A percentile compares a stretch with the other conserved stretches of the same genome.
These are phyloP conservation scores for Augiades crinisus DNA, from an alignment of 2,888 invertebrate species.

Conservation along the genomic window DNA sequence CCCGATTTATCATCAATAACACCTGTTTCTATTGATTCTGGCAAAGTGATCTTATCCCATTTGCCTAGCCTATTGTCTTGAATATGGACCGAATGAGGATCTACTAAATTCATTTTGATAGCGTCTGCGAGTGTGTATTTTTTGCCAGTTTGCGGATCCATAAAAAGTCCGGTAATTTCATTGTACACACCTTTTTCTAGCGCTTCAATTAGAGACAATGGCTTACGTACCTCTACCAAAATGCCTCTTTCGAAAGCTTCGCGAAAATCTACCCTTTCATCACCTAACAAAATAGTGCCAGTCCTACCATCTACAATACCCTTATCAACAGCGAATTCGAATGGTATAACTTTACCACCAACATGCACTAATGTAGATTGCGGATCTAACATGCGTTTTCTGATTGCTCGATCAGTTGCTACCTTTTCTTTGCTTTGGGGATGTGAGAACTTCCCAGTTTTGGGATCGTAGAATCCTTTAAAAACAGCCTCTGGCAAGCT, in stretches of 20 bases:
- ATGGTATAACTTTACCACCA: conserved; percentile 90
- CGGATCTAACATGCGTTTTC: conserved; percentile 91
- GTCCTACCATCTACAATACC: conserved; percentile 88
- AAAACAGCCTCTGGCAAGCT: conserved; percentile 95
- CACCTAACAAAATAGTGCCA: conserved; percentile 84
- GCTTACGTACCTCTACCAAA: conserved; percentile 90
- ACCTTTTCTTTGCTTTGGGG: conserved; percentile 90
- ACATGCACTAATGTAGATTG: conserved; percentile 93
- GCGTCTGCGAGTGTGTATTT: conserved; percentile 91
- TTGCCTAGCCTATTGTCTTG: conserved; percentile 88
- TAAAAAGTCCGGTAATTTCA: conserved; percentile 88
- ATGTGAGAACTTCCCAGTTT: conserved; percentile 90
- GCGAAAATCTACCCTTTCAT: conserved; percentile 87
- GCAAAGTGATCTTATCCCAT: conserved; percentile 89
- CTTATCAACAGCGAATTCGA: conserved; percentile 90
- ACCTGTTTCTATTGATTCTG: conserved; percentile 88
- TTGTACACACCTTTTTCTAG: conserved; percentile 91
- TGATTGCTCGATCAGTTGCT: conserved; percentile 91
- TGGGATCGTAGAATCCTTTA: conserved; percentile 93
- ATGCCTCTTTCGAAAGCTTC: conserved; percentile 93
- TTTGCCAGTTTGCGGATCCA: conserved; percentile 90
- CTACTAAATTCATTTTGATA: conserved; percentile 89
- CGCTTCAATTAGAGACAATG: conserved; percentile 90
- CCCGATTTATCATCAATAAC: conserved; percentile 88
- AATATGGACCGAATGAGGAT: conserved; percentile 91